A percentile compares a stretch with the other conserved stretches of the same genome.
These are phyloP conservation scores for Ips nitidus DNA, from an alignment of 1,140 invertebrate genomes.

Conservation along the genomic window DNA sequence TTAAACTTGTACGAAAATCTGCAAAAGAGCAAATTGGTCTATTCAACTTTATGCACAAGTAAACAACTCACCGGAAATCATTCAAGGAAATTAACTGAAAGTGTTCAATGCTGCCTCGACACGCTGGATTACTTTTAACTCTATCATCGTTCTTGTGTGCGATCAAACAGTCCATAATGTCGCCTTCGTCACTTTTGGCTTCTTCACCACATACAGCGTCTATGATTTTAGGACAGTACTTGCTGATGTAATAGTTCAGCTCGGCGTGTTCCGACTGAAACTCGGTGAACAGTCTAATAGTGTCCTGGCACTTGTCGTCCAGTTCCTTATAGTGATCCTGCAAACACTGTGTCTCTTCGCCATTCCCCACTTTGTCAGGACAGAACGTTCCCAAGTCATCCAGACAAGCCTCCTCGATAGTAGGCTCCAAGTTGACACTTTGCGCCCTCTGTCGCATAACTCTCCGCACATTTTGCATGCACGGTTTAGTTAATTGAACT, in stretches of 20 bases:
- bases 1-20: slow-evolving; percentile 94
- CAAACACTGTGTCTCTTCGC: slow-evolving; percentile 89
- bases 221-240: slow-evolving; percentile 80
- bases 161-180: slow-evolving; percentile 94
- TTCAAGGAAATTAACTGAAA: slow-evolving; percentile 89
- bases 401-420: slow-evolving; percentile 89
- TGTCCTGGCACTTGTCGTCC: slow-evolving; percentile 45
- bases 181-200: slow-evolving; percentile 75
- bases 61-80: slow-evolving; percentile 66
- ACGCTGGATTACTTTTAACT: slow-evolving; percentile 76
- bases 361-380: slow-evolving; percentile 78
- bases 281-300: slow-evolving; percentile 80
- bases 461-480: slow-evolving; percentile 79
- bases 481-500: slow-evolving; percentile 63
- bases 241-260: slow-evolving; percentile 82
- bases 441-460: slow-evolving; percentile 91
- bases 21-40: not conserved
- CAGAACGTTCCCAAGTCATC: slow-evolving; percentile 83
- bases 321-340: slow-evolving; percentile 84
- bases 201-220: slow-evolving; percentile 75
- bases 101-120: slow-evolving; percentile 92
- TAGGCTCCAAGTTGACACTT: slow-evolving; percentile 89
- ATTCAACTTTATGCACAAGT: not conserved
- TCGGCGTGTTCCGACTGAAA: slow-evolving; percentile 84
- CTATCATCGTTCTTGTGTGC: slow-evolving; percentile 86